Conservation (phyloP, 1,140 invertebrate species). For the Neoseiulus cucumeris region DNA sequence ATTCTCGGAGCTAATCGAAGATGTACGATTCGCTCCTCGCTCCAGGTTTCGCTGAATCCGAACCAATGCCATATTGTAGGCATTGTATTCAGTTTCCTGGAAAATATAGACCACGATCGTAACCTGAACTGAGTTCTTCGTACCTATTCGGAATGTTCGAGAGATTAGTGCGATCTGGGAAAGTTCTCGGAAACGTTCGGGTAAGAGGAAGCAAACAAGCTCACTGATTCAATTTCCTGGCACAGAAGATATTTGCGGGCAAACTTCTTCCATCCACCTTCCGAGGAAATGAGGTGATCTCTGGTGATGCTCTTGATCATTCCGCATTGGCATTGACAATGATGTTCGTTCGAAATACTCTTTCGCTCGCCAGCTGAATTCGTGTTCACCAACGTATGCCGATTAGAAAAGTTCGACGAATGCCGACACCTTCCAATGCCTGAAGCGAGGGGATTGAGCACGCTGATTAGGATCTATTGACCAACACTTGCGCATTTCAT, state of each 20-base stretch:
- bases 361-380: conserved; percentile 50
- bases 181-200: too few species aligned
- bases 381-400: conserved; percentile 64
- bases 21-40: conserved; percentile 32
- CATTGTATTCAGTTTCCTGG: conserved; percentile 37
- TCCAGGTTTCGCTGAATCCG: conserved; percentile 29
- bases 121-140: conserved; percentile 16
- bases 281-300: conserved; percentile 15
- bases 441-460: conserved; percentile 17
- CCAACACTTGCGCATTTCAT: too few species aligned
- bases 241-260: conserved; percentile 9
- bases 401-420: conserved; percentile 67
- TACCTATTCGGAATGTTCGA: too few species aligned
- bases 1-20: conserved; percentile 58
- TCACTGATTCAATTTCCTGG: background rate
- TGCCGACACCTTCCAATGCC: conserved; percentile 56
- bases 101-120: conserved; percentile 9
- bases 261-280: conserved; percentile 16
- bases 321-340: conserved; percentile 31
- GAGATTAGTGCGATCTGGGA: too few species aligned
- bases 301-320: conserved; percentile 35
- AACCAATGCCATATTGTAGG: conserved; percentile 55
- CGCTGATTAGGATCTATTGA: too few species aligned
- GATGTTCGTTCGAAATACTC: conserved; percentile 42
- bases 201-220: too few species aligned